A percentile compares a stretch with the other conserved stretches of the same genome.
Evolutionary conservation across 2,113 vertebrate species (phyloP).

Genomic region (rat (Rattus norvegicus)): DNA sequence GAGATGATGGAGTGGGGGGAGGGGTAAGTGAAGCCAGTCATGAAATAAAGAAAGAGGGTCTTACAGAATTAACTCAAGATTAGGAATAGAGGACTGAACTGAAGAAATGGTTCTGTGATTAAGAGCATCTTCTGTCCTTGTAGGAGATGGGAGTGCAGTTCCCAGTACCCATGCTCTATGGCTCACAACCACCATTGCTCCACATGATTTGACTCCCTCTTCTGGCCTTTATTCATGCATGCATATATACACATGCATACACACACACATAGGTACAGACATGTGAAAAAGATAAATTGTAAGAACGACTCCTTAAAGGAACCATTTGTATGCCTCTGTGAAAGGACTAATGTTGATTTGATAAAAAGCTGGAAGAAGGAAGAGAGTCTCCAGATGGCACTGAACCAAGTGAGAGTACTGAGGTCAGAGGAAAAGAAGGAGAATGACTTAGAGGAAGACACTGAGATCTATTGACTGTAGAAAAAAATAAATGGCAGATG

Average conservation of each 20-base stretch:
- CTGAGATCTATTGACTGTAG: neutral
- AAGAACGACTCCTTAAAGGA: neutral
- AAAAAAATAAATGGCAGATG: neutral
- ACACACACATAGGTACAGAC: neutral
- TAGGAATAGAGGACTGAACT: neutral
- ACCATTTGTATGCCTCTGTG: neutral
- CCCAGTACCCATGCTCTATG: no score
- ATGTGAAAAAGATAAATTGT: neutral
- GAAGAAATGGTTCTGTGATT: neutral
- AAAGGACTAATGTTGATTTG: neutral
- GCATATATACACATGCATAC: no score
- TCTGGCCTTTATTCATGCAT: no score
- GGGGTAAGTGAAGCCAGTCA: neutral
- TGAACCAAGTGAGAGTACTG: no score
- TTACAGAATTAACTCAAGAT: neutral
- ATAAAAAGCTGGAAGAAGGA: neutral
- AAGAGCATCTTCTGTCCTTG: neutral
- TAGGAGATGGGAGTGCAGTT: neutral
- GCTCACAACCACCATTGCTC: neutral
- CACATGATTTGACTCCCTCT: neutral
- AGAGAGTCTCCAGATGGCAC: neutral
- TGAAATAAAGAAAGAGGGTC: neutral
- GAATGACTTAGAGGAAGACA: neutral
- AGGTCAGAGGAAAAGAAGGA: neutral
- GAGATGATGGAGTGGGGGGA: neutral